Evolutionary conservation across 2,797 vertebrate genomes (phyloP).

Genomic region (Dicrostonyx torquatus): DNA sequence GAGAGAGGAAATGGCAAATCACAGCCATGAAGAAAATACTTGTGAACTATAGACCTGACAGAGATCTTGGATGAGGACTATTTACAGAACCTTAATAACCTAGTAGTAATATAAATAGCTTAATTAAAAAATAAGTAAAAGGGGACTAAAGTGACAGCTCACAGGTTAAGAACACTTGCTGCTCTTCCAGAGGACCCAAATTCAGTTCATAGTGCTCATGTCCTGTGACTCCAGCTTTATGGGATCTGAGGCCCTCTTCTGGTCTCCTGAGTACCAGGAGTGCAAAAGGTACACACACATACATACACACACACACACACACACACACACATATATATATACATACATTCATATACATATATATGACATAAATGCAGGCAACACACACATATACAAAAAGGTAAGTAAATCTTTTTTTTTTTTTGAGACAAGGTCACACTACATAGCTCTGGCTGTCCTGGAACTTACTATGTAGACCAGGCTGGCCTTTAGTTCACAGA

Average conservation of each 20-base stretch:
- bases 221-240: neutral
- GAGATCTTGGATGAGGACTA: neutral
- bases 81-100: neutral
- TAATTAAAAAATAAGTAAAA: conserved; percentile 19
- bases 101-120: neutral
- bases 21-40: neutral
- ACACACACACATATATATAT: neutral
- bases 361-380: neutral
- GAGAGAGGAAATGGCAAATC: neutral
- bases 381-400: neutral
- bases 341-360: neutral
- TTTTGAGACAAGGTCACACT: neutral
- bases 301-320: neutral
- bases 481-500: neutral
- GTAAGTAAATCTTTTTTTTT: neutral
- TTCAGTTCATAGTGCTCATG: neutral
- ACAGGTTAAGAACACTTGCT: neutral
- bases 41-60: neutral
- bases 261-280: neutral
- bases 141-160: neutral
- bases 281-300: neutral
- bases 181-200: neutral
- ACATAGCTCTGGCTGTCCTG: neutral
- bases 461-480: neutral
- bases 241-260: neutral